A percentile compares a stretch with the other conserved stretches of the same genome.
These are phyloP conservation scores for Choloepus didactylus DNA, from an alignment of 2,797 vertebrate species.

Conservation along the genomic window DNA sequence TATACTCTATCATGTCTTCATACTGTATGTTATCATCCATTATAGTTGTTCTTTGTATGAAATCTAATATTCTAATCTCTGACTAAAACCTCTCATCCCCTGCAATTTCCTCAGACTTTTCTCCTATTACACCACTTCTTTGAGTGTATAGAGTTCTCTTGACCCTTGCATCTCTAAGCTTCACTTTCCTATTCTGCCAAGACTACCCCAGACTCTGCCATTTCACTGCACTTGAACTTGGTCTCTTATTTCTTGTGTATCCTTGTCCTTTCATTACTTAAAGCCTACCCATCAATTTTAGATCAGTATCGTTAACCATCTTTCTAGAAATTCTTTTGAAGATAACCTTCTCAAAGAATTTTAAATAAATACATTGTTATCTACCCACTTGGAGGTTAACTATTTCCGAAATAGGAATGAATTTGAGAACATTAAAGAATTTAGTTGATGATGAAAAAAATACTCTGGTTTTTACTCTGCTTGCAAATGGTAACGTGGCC, in stretches of 20 bases:
- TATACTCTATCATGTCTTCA: background rate
- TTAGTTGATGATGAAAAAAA: too few relatives aligned
- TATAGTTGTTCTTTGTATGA: background rate
- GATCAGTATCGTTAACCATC: background rate
- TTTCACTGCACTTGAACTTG: background rate
- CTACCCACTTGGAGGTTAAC: background rate
- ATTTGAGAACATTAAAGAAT: background rate
- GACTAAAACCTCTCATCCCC: background rate
- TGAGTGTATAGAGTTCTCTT: background rate
- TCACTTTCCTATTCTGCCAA: background rate
- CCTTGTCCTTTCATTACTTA: background rate
- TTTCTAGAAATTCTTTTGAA: constrained; percentile 7
- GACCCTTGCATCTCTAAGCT: background rate
- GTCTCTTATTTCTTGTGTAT: background rate
- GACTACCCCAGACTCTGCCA: background rate
- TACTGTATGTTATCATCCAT: background rate
- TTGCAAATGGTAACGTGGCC: too few relatives aligned
- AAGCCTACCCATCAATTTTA: background rate
- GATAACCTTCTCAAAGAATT: background rate
- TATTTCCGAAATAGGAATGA: background rate
- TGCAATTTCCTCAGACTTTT: background rate
- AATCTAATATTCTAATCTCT: background rate
- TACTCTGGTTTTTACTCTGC: too few relatives aligned
- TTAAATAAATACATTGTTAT: constrained; percentile 24
- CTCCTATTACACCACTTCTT: background rate